Conservation (phyloP, 2,888 invertebrate species). For the Achlya flavicornis region DNA sequence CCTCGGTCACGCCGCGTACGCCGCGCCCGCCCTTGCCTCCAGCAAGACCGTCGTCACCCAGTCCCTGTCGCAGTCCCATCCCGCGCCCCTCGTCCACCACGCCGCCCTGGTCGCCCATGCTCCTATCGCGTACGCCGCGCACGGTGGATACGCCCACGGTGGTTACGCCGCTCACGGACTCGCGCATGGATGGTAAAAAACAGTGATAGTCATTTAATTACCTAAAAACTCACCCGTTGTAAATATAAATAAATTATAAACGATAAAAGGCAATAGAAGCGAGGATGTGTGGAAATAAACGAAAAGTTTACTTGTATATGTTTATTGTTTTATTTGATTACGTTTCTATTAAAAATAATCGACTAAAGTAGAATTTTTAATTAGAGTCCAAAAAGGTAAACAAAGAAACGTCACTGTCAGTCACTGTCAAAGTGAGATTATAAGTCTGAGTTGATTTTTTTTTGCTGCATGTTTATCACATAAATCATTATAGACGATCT, state of each 20-base stretch:
- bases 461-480: too few relatives aligned
- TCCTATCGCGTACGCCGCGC: conserved; percentile 34
- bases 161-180: conserved; percentile 50
- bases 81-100: conserved; percentile 60
- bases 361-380: too few relatives aligned
- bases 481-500: too few relatives aligned
- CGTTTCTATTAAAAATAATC: neutral
- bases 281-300: conserved; percentile 82
- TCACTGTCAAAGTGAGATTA: too few relatives aligned
- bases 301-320: conserved; percentile 60
- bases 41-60: conserved; percentile 64
- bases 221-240: conserved; percentile 68
- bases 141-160: conserved; percentile 43
- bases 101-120: conserved; percentile 46
- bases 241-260: conserved; percentile 73
- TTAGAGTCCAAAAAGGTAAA: too few relatives aligned
- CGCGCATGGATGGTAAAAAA: conserved; percentile 68
- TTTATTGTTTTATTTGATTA: conserved; percentile 11
- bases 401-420: too few relatives aligned
- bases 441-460: too few relatives aligned
- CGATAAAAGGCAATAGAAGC: conserved; percentile 67
- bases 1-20: conserved; percentile 18
- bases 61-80: conserved; percentile 71
- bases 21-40: conserved; percentile 45
- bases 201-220: conserved; percentile 72